These are phyloP conservation scores for Hylyphantes graminicola DNA, from an alignment of 1,140 invertebrate species.

Conservation along the genomic window DNA sequence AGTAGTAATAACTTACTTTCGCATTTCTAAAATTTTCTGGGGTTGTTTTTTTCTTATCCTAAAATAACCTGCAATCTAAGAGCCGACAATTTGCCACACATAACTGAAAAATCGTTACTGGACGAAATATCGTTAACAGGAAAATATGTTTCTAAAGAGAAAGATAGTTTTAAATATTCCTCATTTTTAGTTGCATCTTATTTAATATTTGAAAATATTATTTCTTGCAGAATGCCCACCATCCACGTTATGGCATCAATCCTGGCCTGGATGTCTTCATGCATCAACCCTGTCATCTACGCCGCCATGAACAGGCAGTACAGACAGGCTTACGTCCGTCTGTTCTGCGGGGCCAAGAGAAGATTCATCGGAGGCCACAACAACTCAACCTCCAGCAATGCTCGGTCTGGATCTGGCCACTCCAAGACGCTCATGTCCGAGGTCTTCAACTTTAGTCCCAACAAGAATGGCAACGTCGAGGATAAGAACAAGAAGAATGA, in stretches of 20 bases:
- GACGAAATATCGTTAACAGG: not conserved
- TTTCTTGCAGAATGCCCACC: slow-evolving; percentile 75
- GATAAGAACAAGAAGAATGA: slow-evolving; percentile 29
- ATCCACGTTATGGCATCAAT: slow-evolving; percentile 73
- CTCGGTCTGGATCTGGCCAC: slow-evolving; percentile 27
- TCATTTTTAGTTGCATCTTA: not conserved
- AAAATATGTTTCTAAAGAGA: not conserved
- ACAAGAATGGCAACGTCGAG: slow-evolving; percentile 13
- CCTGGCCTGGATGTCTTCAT: slow-evolving; percentile 72
- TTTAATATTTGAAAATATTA: not conserved
- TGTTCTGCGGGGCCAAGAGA: slow-evolving; percentile 50
- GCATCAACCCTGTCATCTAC: slow-evolving; percentile 75
- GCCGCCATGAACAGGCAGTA: slow-evolving; percentile 90
- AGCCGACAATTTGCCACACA: no score
- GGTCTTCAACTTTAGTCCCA: slow-evolving; percentile 46
- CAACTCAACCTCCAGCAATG: slow-evolving; percentile 11
- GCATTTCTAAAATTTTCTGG: no score
- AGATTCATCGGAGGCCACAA: not conserved
- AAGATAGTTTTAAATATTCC: not conserved
- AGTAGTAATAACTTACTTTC: no score
- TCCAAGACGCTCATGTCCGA: slow-evolving; percentile 57
- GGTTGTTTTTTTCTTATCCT: no score
- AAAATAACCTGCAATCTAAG: no score
- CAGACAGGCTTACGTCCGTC: slow-evolving; percentile 77
- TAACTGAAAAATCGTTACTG: no score